Percentiles rank a stretch among this genome's conserved stretches.
Evolutionary conservation across 2,888 invertebrate species (phyloP).

Genomic region (Polymixis flavicincta): DNA sequence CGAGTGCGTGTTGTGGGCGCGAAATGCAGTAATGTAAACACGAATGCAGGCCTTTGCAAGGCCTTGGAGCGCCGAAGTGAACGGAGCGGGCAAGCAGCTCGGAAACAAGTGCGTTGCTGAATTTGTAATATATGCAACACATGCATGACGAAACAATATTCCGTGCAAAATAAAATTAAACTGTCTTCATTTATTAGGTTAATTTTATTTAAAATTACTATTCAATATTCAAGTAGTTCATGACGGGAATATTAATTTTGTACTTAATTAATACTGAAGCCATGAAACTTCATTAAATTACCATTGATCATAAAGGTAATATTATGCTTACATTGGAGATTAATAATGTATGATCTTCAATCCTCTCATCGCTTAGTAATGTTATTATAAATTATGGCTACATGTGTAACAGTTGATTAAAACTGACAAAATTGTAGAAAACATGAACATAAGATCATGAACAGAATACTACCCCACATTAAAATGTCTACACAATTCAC

Average conservation of each 20-base stretch:
- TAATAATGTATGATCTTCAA: slow-evolving; percentile 36
- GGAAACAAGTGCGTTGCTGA: slow-evolving; percentile 37
- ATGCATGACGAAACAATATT: slow-evolving; percentile 49
- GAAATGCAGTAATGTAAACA: slow-evolving; percentile 70
- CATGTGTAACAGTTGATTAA: slow-evolving; percentile 27
- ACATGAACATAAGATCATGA: not conserved
- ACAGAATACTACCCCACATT: slow-evolving; percentile 14
- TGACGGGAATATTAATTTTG: slow-evolving; percentile 48
- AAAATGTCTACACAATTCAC: slow-evolving; percentile 22
- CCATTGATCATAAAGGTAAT: slow-evolving; percentile 40
- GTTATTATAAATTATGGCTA: slow-evolving; percentile 19
- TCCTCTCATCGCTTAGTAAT: slow-evolving; percentile 21
- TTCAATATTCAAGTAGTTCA: slow-evolving; percentile 25
- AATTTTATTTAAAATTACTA: slow-evolving; percentile 33
- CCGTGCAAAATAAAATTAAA: slow-evolving; percentile 49
- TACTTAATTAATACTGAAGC: slow-evolving; percentile 49
- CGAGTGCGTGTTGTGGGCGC: slow-evolving; percentile 56
- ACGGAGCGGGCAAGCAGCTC: slow-evolving; percentile 30
- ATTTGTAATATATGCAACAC: slow-evolving; percentile 42
- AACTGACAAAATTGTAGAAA: not conserved
- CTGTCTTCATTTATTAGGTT: slow-evolving; percentile 49
- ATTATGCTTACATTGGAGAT: slow-evolving; percentile 25
- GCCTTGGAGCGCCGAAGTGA: slow-evolving; percentile 60
- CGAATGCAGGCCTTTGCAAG: slow-evolving; percentile 59
- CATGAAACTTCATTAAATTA: slow-evolving; percentile 51